Percentiles rank a stretch among this genome's conserved stretches.
Evolutionary conservation across 2,113 vertebrate species (phyloP).

Genomic region (Indicator indicator): DNA sequence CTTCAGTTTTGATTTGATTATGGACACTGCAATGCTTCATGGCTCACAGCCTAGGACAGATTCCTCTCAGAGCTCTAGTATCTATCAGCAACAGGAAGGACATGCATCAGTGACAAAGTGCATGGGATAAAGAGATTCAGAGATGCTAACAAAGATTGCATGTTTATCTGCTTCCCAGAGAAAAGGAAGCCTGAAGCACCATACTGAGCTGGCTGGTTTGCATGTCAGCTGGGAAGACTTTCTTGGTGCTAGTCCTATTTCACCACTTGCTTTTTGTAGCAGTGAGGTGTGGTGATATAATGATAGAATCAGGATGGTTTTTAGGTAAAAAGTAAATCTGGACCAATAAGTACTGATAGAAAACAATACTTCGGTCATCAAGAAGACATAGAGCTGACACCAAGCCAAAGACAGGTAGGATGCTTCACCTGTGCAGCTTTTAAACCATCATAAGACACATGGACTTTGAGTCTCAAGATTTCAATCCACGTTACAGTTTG

Average conservation of each 20-base stretch:
- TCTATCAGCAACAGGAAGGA: background rate
- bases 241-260: background rate
- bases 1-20: background rate
- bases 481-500: background rate
- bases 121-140: background rate
- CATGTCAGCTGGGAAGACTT: background rate
- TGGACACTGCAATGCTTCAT: background rate
- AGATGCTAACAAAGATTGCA: background rate
- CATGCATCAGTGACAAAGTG: rapidly evolving
- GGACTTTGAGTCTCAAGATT: background rate
- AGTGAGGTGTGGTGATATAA: background rate
- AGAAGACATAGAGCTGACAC: background rate
- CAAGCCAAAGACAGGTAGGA: background rate
- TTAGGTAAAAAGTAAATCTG: background rate
- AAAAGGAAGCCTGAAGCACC: background rate
- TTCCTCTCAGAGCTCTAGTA: background rate
- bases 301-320: background rate
- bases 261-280: background rate
- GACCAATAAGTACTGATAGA: background rate
- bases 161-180: background rate
- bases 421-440: background rate
- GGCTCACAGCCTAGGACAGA: background rate
- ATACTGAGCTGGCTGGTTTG: background rate
- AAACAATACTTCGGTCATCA: background rate
- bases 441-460: background rate